Evolutionary conservation across 2,888 invertebrate species (phyloP).

Genomic region (Phalera bucephala): DNA sequence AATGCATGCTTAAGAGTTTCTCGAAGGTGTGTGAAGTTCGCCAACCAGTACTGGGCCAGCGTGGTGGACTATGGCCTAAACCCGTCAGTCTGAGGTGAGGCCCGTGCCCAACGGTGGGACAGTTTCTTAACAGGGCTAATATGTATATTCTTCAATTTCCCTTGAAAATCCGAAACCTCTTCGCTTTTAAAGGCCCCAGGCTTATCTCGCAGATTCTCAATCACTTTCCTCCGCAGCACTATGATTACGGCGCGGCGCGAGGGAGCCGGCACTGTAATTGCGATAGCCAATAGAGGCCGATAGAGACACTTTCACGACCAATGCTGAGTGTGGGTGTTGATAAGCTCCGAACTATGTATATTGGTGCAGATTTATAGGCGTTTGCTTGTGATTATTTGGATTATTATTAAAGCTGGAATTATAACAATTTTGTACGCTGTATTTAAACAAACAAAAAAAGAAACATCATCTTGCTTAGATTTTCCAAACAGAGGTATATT

Average conservation of each 20-base stretch:
- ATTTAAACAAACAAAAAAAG: no score
- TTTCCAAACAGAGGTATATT: no score
- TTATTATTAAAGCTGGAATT: no score
- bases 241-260: conserved; percentile 46
- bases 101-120: no score
- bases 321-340: background rate
- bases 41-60: background rate
- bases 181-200: no score
- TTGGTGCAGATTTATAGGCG: no score
- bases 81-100: background rate
- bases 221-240: conserved; percentile 56
- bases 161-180: no score
- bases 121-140: no score
- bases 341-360: background rate
- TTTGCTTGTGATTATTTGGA: no score
- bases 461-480: no score
- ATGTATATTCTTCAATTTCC: no score
- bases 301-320: conserved; percentile 40
- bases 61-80: conserved; percentile 1
- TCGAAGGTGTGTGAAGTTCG: background rate
- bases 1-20: conserved; percentile 6
- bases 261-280: conserved; percentile 43
- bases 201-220: conserved; percentile 15
- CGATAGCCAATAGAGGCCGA: conserved; percentile 26
- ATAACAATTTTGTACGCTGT: no score